A percentile compares a stretch with the other conserved stretches of the same genome.
Conservation (phyloP, 2,797 vertebrate species). For the Oryzias sinensis region DNA sequence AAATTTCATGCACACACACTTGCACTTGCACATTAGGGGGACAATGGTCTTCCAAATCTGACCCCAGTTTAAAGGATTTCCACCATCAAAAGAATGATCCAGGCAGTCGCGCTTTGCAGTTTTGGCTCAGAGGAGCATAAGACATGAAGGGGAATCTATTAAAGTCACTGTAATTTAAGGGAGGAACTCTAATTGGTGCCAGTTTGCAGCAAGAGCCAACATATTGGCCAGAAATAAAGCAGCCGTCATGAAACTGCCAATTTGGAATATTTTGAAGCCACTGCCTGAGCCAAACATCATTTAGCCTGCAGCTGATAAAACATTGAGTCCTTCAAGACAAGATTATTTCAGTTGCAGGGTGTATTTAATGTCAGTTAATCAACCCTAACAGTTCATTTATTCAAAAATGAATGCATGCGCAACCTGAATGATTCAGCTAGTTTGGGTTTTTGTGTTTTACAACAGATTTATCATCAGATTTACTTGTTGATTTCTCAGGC, state of each 20-base stretch:
- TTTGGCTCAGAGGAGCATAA: slow-evolving; percentile 18
- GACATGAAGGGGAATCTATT: slow-evolving; percentile 27
- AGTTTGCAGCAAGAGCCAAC: slow-evolving; percentile 23
- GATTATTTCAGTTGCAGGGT: not conserved
- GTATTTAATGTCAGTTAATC: too few species aligned
- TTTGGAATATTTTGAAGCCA: not conserved
- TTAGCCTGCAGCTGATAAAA: not conserved
- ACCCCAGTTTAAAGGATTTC: slow-evolving; percentile 35
- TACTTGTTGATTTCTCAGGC: not conserved
- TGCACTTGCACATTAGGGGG: slow-evolving; percentile 6
- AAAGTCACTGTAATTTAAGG: slow-evolving; percentile 26
- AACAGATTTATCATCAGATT: too few species aligned
- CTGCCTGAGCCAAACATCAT: not conserved
- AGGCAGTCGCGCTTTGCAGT: slow-evolving; percentile 24
- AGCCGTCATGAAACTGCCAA: slow-evolving; percentile 10
- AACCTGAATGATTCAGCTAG: too few species aligned
- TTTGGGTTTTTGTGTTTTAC: too few species aligned
- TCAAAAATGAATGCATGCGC: too few species aligned
- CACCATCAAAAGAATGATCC: slow-evolving; percentile 27
- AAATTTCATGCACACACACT: not conserved
- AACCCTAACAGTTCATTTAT: too few species aligned
- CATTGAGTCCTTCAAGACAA: not conserved
- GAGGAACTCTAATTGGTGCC: slow-evolving; percentile 9
- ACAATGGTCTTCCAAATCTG: slow-evolving; percentile 11
- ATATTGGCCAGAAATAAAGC: slow-evolving; percentile 13